Percentiles rank a stretch among this genome's conserved stretches.
Conservation (phyloP, 2,888 invertebrate genomes). For the Mesochorus sp. region DNA sequence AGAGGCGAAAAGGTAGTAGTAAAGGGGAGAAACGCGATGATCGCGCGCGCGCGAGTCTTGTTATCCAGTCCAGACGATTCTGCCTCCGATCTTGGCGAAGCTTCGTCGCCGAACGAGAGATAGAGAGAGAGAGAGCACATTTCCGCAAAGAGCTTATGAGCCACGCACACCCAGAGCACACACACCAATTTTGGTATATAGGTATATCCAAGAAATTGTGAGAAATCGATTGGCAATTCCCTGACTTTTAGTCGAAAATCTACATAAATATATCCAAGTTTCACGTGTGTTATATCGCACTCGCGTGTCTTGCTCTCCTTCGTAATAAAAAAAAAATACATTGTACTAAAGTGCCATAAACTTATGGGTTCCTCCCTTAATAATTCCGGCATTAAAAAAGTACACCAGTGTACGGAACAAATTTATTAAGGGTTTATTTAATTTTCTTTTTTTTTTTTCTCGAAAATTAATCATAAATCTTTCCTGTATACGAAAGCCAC, state of each 20-base stretch:
- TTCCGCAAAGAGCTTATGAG: conserved; percentile 11
- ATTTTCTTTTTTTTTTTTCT: no score
- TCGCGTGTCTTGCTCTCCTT: no score
- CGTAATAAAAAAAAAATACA: no score
- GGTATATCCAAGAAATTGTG: conserved; percentile 50
- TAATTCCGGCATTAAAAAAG: no score
- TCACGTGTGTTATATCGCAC: no score
- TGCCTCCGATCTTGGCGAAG: background rate
- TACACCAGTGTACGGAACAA: background rate
- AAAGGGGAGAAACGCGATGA: background rate
- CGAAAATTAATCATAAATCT: background rate
- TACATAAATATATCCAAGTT: background rate
- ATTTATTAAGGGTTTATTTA: background rate
- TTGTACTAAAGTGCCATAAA: no score
- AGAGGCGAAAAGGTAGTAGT: conserved; percentile 52
- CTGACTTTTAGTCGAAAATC: conserved; percentile 2
- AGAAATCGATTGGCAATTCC: conserved; percentile 54
- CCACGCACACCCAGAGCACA: background rate
- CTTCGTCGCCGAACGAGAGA: background rate
- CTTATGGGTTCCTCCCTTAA: no score
- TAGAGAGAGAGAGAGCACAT: no score
- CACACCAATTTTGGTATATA: no score
- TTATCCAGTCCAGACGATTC: conserved; percentile 47
- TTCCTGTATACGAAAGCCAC: background rate
- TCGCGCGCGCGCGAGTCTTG: conserved; percentile 30